Conservation (phyloP, 2,797 vertebrate genomes). For the Fundulus diaphanus region DNA sequence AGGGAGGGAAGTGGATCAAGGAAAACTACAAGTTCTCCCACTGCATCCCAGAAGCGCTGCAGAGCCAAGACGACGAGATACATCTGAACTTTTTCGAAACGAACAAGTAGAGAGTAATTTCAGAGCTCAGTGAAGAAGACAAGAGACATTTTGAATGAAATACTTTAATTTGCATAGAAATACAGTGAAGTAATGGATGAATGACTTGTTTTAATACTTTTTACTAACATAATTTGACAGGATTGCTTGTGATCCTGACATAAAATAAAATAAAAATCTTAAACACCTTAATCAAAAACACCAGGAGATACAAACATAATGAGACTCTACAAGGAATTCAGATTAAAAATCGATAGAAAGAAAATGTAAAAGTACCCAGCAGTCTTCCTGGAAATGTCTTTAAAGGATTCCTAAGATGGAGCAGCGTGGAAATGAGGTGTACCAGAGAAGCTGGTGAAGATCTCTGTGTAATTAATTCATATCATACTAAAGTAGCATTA, state of each 20-base stretch:
- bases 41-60: constrained; percentile 82
- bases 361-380: background rate
- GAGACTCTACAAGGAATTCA: constrained; percentile 12
- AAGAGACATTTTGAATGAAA: constrained; percentile 1
- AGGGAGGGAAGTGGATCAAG: constrained; percentile 87
- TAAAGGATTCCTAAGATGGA: background rate
- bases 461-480: background rate
- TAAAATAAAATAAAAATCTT: constrained; percentile 18
- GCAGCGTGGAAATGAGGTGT: background rate
- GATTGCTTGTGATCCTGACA: constrained; percentile 26
- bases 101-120: background rate
- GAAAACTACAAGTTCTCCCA: constrained; percentile 86
- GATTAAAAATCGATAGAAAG: constrained; percentile 29
- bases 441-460: background rate
- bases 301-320: constrained; percentile 9
- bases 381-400: background rate
- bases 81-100: constrained; percentile 68
- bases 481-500: too few relatives aligned
- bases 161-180: constrained; percentile 14
- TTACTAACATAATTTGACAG: constrained; percentile 5
- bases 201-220: background rate
- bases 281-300: constrained; percentile 8
- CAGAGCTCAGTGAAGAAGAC: background rate
- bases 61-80: constrained; percentile 80
- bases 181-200: background rate